Evolutionary conservation across 2,888 invertebrate species (phyloP).

Genomic region (Axea sp.): DNA sequence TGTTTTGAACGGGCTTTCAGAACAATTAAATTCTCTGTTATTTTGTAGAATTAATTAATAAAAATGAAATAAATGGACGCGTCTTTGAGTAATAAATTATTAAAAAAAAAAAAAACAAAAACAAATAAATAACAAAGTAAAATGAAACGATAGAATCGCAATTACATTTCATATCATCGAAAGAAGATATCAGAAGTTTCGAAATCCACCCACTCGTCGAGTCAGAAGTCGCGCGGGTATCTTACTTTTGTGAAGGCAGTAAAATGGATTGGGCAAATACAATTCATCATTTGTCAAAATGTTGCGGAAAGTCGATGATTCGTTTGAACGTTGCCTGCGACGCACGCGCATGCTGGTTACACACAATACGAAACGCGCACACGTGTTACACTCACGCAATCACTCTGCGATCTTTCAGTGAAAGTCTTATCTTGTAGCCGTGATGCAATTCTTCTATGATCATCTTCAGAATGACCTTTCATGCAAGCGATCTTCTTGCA

Average conservation of each 20-base stretch:
- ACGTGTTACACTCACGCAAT: conserved; percentile 48
- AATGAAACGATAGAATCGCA: too few relatives aligned
- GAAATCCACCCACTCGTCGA: conserved; percentile 36
- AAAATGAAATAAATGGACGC: too few relatives aligned
- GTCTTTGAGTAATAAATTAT: too few relatives aligned
- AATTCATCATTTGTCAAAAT: conserved; percentile 54
- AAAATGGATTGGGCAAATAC: conserved; percentile 47
- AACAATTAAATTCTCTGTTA: too few relatives aligned
- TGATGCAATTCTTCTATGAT: conserved; percentile 67
- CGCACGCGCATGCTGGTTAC: not conserved
- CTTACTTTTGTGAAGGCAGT: conserved; percentile 33
- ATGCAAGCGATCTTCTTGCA: conserved; percentile 49
- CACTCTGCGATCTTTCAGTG: conserved; percentile 63
- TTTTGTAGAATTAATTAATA: too few relatives aligned
- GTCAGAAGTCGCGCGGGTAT: conserved; percentile 36
- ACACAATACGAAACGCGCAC: conserved; percentile 4
- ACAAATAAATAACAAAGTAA: too few relatives aligned
- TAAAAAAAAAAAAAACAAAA: too few relatives aligned
- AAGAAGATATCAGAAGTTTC: conserved; percentile 41
- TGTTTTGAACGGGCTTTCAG: too few relatives aligned
- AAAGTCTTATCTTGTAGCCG: conserved; percentile 67
- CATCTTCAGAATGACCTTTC: conserved; percentile 70
- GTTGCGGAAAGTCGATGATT: conserved; percentile 46
- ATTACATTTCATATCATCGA: too few relatives aligned
- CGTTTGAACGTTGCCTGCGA: conserved; percentile 47